A percentile compares a stretch with the other conserved stretches of the same genome.
phyloP scores from a whole-genome alignment of 2,797 vertebrate genomes.

The Gephyroberyx darwinii region DNA sequence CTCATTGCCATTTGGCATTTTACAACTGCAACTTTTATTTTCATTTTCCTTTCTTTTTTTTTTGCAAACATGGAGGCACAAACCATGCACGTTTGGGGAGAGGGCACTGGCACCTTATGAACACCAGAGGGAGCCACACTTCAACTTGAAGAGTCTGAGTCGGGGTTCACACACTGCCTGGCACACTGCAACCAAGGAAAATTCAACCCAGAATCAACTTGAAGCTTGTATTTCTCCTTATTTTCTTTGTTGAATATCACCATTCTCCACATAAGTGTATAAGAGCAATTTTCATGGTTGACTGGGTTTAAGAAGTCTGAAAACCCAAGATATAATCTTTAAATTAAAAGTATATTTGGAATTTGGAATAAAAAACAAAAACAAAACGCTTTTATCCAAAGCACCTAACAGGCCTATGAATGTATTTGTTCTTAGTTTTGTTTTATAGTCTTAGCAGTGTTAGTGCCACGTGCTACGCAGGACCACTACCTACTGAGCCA shows the following conservation, averaged over 20 bases:
- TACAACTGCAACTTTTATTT: conserved; percentile 8
- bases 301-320: background rate
- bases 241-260: conserved; percentile 30
- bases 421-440: no score
- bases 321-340: no score
- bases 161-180: conserved; percentile 9
- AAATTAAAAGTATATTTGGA: no score
- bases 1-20: conserved; percentile 24
- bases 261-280: conserved; percentile 5
- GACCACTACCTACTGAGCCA: background rate
- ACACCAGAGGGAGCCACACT: conserved; percentile 67
- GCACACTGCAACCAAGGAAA: conserved; percentile 14
- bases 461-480: no score
- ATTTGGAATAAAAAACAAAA: no score
- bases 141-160: conserved; percentile 13
- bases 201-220: conserved; percentile 2
- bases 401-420: no score
- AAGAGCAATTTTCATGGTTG: conserved; percentile 15
- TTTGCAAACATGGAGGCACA: conserved; percentile 45
- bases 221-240: conserved; percentile 23
- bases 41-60: conserved; percentile 28
- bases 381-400: no score
- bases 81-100: conserved; percentile 56
- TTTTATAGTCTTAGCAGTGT: no score
- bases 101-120: conserved; percentile 45